Conservation (phyloP, 2,113 vertebrate genomes). For the Cynocephalus volans region DNA sequence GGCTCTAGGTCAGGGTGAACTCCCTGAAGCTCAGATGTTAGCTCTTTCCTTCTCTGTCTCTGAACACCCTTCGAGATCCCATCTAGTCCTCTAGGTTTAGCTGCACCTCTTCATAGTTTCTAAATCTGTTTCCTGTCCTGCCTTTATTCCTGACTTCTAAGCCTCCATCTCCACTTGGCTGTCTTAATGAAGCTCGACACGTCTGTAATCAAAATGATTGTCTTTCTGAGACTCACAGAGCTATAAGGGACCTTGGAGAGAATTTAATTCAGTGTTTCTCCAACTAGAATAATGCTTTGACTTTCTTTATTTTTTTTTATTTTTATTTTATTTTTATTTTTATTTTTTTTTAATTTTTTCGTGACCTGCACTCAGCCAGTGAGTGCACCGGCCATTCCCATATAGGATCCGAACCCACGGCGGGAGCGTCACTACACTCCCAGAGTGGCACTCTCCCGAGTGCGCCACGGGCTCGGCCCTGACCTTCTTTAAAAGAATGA, state of each 20-base stretch:
- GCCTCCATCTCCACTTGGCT: background rate
- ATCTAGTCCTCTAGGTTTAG: background rate
- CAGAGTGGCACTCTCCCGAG: too few species aligned
- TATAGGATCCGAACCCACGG: too few species aligned
- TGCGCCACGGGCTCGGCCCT: too few species aligned
- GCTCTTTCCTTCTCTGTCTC: background rate
- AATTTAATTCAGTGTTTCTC: conserved; percentile 48
- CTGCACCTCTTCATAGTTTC: background rate
- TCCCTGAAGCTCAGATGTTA: background rate
- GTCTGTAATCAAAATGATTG: background rate
- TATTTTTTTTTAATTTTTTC: too few species aligned
- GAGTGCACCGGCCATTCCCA: too few species aligned
- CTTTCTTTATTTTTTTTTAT: too few species aligned
- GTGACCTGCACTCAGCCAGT: too few species aligned
- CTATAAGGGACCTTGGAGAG: background rate
- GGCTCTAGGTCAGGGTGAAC: background rate
- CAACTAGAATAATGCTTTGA: conserved; percentile 20
- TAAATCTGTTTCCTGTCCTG: background rate
- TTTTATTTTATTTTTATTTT: too few species aligned
- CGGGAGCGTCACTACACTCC: too few species aligned
- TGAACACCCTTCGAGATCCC: background rate
- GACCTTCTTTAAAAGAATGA: conserved; percentile 1
- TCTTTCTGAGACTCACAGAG: conserved; percentile 52
- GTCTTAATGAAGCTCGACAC: background rate
- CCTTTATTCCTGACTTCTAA: background rate